Percentiles rank a stretch among this genome's conserved stretches.
phyloP scores from a whole-genome alignment of 2,113 vertebrate genomes.

The Cottus gobio region DNA sequence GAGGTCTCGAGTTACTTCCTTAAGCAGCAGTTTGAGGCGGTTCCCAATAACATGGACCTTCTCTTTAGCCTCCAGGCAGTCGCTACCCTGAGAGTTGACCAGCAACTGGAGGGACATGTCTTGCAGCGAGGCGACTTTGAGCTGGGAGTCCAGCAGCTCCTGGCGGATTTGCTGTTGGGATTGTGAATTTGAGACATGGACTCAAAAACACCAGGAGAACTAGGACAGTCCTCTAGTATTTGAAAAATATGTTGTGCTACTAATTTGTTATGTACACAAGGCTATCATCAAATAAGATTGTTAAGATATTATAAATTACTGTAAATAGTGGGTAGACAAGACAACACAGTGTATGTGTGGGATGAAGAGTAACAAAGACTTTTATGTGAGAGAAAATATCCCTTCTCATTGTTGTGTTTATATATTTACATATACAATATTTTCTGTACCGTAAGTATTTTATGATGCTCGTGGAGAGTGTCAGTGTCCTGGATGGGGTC shows the following conservation, averaged over 20 bases:
- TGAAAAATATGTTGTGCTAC: too few relatives aligned
- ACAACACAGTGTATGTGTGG: neutral
- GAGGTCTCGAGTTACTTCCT: conserved; percentile 92
- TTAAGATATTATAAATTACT: neutral
- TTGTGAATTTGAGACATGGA: neutral
- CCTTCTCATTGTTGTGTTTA: neutral
- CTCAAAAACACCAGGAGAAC: neutral
- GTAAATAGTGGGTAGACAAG: neutral
- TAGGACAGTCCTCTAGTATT: neutral
- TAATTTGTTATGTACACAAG: neutral
- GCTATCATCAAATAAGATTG: neutral
- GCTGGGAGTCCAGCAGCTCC: conserved; percentile 93
- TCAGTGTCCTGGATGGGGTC: conserved; percentile 87
- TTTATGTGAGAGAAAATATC: neutral
- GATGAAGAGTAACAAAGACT: neutral
- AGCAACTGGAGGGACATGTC: conserved; percentile 96
- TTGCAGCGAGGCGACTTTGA: conserved; percentile 92
- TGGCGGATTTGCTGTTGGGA: conserved; percentile 91
- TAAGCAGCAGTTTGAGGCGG: conserved; percentile 93
- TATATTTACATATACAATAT: neutral
- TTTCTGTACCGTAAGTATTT: conserved; percentile 88
- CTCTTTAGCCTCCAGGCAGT: conserved; percentile 98
- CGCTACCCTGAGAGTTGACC: conserved; percentile 92
- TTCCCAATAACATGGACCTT: conserved; percentile 98
- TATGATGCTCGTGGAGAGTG: conserved; percentile 89